phyloP scores from a whole-genome alignment of 2,797 vertebrate genomes.

The Acropternis orthonyx region DNA sequence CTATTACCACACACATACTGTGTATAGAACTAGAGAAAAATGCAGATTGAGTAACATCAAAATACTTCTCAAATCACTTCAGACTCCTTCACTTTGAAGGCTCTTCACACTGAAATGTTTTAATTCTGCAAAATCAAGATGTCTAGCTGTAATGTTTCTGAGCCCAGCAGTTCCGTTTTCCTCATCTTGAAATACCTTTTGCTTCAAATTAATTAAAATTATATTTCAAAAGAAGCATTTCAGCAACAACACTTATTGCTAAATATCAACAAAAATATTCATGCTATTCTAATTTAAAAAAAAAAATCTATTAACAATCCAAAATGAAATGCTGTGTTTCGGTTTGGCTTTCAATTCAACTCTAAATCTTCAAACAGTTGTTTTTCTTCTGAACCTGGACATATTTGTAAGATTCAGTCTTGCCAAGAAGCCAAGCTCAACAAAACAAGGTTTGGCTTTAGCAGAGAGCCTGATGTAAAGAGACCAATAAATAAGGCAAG shows the following conservation, averaged over 20 bases:
- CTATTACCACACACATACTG: background rate
- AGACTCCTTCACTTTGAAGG: background rate
- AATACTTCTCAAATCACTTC: background rate
- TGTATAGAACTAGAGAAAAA: background rate
- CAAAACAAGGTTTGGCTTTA: background rate
- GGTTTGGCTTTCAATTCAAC: background rate
- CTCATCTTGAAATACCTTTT: background rate
- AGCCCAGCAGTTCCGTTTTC: background rate
- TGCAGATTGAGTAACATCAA: background rate
- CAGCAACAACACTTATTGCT: background rate
- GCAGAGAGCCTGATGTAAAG: background rate
- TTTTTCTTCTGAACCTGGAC: background rate
- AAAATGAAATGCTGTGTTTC: background rate
- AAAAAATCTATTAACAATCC: background rate
- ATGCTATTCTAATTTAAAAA: background rate
- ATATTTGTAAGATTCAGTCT: background rate
- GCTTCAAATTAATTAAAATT: conserved; percentile 8
- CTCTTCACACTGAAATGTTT: background rate
- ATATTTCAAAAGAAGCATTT: background rate
- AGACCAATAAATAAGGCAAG: background rate
- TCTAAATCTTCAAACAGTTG: background rate
- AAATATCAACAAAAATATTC: background rate
- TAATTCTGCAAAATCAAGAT: conserved; percentile 16
- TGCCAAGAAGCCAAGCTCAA: background rate
- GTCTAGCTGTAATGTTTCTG: background rate